Evolutionary conservation across 2,888 invertebrate species (phyloP).

Genomic region (Caenorhabditis sp.): DNA sequence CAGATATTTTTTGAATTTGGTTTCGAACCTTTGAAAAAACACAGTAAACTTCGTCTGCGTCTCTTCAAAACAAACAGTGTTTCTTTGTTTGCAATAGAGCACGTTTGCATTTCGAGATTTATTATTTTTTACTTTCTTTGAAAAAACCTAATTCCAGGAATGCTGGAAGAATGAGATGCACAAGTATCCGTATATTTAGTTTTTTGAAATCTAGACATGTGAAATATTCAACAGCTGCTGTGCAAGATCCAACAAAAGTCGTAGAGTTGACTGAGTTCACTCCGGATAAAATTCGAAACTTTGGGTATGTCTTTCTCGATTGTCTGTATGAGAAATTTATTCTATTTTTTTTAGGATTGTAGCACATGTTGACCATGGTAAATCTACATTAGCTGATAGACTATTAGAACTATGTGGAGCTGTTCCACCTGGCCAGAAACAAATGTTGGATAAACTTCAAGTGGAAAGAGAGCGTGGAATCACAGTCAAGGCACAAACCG

Average conservation of each 20-base stretch:
- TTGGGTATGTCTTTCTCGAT: constrained; percentile 71
- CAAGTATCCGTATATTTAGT: constrained; percentile 1
- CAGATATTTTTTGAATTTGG: too few relatives aligned
- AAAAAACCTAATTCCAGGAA: background rate
- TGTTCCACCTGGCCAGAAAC: constrained; percentile 47
- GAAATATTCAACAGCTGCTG: background rate
- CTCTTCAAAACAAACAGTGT: background rate
- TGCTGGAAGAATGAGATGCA: background rate
- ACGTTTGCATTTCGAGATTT: background rate
- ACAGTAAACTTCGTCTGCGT: background rate
- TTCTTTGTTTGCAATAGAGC: background rate
- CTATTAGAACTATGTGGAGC: constrained; percentile 87
- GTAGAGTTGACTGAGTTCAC: constrained; percentile 38
- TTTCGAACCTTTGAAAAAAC: background rate
- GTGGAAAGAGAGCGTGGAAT: constrained; percentile 96
- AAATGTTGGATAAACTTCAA: constrained; percentile 71
- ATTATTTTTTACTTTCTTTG: background rate
- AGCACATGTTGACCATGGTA: constrained; percentile 99
- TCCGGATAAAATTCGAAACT: constrained; percentile 80
- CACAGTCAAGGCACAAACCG: constrained; percentile 96
- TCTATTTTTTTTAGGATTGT: constrained; percentile 83
- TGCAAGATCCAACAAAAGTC: constrained; percentile 40
- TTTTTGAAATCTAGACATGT: background rate
- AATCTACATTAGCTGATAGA: constrained; percentile 94
- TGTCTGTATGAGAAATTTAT: background rate